A percentile compares a stretch with the other conserved stretches of the same genome.
Evolutionary conservation across 2,797 vertebrate species (phyloP).

Genomic region (Smutsia temminckii): DNA sequence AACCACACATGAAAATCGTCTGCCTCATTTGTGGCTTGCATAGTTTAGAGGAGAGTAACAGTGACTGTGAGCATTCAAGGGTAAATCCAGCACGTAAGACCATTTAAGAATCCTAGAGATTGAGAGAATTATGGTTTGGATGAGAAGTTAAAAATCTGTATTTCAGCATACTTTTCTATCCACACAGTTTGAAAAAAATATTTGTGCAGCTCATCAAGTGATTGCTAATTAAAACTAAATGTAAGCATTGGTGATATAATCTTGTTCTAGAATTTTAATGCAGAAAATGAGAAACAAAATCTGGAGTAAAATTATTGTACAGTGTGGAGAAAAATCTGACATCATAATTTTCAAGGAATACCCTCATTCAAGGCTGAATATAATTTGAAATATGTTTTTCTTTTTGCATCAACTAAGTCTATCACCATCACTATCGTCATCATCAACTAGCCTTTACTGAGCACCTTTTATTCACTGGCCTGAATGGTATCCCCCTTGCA

Average conservation of each 20-base stretch:
- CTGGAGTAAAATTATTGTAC: neutral
- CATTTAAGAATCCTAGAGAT: constrained; percentile 33
- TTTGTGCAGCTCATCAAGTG: constrained; percentile 29
- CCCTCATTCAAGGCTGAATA: neutral
- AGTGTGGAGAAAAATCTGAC: neutral
- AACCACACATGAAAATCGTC: neutral
- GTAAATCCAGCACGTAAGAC: neutral
- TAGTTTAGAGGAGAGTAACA: neutral
- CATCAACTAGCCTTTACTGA: neutral
- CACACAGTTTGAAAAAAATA: neutral
- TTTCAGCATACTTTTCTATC: constrained; percentile 16
- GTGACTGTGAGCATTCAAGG: neutral
- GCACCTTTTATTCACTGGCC: neutral
- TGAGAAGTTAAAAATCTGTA: constrained; percentile 41
- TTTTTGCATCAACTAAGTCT: neutral
- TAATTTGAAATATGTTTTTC: neutral
- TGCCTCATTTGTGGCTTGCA: neutral
- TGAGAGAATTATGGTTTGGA: constrained; percentile 10
- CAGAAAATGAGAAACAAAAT: constrained; percentile 15
- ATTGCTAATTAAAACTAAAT: constrained; percentile 48
- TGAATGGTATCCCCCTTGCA: neutral
- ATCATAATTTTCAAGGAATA: neutral
- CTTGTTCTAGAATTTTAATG: constrained; percentile 27
- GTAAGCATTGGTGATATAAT: neutral
- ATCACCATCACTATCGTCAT: neutral